Conservation (phyloP, 1,140 invertebrate genomes). For the Apis cerana region DNA sequence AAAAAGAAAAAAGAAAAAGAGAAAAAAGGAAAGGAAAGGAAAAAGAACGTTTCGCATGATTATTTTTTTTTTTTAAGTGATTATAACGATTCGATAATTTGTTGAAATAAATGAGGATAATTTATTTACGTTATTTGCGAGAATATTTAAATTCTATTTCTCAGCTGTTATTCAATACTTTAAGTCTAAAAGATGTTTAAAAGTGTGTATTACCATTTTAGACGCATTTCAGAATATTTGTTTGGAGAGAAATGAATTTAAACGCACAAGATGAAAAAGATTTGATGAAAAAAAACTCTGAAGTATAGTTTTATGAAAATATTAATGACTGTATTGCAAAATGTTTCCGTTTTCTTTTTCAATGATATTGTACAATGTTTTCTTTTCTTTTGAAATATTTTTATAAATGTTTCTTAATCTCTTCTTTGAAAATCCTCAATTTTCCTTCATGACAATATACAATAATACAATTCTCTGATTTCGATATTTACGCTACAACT, state of each 20-base stretch:
- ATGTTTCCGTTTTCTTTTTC: background rate
- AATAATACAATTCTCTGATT: background rate
- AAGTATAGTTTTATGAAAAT: background rate
- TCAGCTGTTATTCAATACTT: background rate
- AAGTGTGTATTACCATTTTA: background rate
- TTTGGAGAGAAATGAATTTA: background rate
- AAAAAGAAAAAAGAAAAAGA: background rate
- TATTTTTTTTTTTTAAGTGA: no score
- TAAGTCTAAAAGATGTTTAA: background rate
- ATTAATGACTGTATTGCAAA: background rate
- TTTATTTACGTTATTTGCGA: no score
- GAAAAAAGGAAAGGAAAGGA: no score
- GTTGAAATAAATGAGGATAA: no score
- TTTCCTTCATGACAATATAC: background rate
- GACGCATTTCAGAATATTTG: background rate
- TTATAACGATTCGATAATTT: no score
- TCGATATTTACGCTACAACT: background rate
- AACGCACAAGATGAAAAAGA: background rate
- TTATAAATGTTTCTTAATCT: background rate
- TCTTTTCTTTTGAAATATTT: background rate
- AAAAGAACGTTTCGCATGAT: no score
- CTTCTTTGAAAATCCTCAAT: background rate
- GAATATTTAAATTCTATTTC: background rate
- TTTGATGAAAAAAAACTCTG: background rate
- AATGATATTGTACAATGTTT: background rate